A percentile compares a stretch with the other conserved stretches of the same genome.
These are phyloP conservation scores for Drosophila pegasa DNA, from an alignment of 2,888 invertebrate genomes.

Conservation along the genomic window DNA sequence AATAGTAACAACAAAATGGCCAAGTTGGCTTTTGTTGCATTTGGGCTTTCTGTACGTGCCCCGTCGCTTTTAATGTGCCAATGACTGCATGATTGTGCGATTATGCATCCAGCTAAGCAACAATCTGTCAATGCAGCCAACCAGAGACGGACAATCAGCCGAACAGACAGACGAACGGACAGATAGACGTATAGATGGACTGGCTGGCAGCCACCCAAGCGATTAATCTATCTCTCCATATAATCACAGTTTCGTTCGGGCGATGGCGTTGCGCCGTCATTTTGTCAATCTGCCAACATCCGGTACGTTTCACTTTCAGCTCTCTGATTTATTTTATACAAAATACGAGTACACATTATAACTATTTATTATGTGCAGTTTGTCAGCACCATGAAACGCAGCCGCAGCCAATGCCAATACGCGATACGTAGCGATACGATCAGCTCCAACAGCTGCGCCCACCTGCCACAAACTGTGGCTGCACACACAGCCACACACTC, in stretches of 20 bases:
- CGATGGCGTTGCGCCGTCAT: constrained; percentile 45
- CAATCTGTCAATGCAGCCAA: constrained; percentile 79
- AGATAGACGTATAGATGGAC: constrained; percentile 24
- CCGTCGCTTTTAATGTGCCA: constrained; percentile 73
- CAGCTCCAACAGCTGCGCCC: constrained; percentile 61
- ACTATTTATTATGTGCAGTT: constrained; percentile 79
- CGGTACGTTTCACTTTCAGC: constrained; percentile 79
- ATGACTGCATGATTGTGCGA: constrained; percentile 79
- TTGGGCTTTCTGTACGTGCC: constrained; percentile 38
- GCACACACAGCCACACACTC: constrained; percentile 15
- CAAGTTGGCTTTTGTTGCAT: constrained; percentile 39
- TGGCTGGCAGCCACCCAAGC: constrained; percentile 68
- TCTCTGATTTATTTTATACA: constrained; percentile 74
- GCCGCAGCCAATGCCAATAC: constrained; percentile 24
- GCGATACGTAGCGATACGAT: constrained; percentile 29
- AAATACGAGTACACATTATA: constrained; percentile 58
- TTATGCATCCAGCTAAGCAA: constrained; percentile 69
- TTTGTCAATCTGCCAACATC: constrained; percentile 77
- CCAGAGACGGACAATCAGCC: constrained; percentile 43
- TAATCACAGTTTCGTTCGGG: constrained; percentile 54
- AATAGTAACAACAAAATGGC: constrained; percentile 46
- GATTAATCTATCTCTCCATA: constrained; percentile 61
- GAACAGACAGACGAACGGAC: constrained; percentile 16
- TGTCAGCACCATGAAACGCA: constrained; percentile 56
- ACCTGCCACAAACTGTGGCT: constrained; percentile 57